Base-by-base conservation (phyloP, 2,797 vertebrate species). In the Pelodytes ibericus region DNA sequence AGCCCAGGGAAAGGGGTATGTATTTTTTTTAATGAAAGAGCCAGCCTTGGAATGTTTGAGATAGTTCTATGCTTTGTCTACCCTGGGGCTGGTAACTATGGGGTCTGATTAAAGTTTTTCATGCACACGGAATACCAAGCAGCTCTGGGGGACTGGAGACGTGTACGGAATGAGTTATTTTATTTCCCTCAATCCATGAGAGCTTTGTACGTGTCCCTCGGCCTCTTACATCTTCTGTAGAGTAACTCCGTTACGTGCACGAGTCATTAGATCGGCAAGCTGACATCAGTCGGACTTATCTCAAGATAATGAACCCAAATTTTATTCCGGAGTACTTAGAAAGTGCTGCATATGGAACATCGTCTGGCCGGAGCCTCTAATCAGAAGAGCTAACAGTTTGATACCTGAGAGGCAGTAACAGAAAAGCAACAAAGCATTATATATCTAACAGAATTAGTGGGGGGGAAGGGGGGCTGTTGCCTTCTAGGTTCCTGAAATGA, bases 51-150 rank as follows among this genome's bases (percentile, higher is more conserved):
- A 56, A 60, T 11, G 7, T 20, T 26, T 56, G 20, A 26, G 56
- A 56, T 41, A 30, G 67, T 26, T 31, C 20, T 51, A 53, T 13
- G 36, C 56, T 49, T 60, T 30, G 72, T 60, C n/a, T 62, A 49
- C 20, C 72, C 64, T 49, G 44, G 51, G 66, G 57, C 74, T 61
- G 30, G 16, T 57, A 36, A 53, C 58, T 27, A 49, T 39, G 58
- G 66, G 53, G 59, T 71, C 56, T 76, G 66, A 76, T 70, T 76
- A 63, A 63, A 58, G 47, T 61, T 31, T 71, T 64, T 57, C 47
- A 33, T 20, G 59, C 63, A 59, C 25, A n/a, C 5, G 8, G 74
- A 77, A 71, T 77, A 49, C 41, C 49, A 77, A 77, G 20, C 49
- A 71, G 24, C 47, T n/a, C 18, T n/a, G 15, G 33, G 26, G 62